Conservation (phyloP, 2,113 vertebrate species). For the Festucalex cinctus region DNA sequence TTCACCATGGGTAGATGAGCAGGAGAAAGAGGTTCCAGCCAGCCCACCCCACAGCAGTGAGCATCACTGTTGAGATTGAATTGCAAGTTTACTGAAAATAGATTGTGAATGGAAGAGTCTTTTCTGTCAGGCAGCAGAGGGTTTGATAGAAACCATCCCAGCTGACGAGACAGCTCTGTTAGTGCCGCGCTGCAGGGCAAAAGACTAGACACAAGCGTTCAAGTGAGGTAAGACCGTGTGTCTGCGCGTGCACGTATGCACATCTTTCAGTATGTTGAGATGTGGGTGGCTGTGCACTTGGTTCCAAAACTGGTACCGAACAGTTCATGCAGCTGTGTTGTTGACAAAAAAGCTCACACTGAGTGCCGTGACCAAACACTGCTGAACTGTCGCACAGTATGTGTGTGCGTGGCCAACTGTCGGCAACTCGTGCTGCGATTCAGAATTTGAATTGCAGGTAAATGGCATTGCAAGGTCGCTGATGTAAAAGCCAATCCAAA, state of each 20-base stretch:
- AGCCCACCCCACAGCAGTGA: conserved; percentile 33
- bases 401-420: neutral
- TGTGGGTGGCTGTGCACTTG: conserved; percentile 1
- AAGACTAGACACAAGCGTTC: conserved; percentile 36
- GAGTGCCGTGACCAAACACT: no score
- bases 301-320: conserved; percentile 1
- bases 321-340: conserved; percentile 14
- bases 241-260: neutral
- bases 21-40: conserved; percentile 20
- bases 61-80: conserved; percentile 63
- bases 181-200: conserved; percentile 33
- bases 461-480: neutral
- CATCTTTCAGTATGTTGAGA: conserved; percentile 7
- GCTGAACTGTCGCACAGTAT: no score
- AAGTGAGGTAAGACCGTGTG: conserved; percentile 56
- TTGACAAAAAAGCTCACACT: conserved; percentile 9
- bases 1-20: conserved; percentile 32
- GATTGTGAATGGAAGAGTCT: conserved; percentile 53
- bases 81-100: conserved; percentile 75
- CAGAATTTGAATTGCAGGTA: neutral
- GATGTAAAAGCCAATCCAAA: no score
- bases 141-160: conserved; percentile 50
- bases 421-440: neutral
- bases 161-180: conserved; percentile 43
- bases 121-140: conserved; percentile 50